Evolutionary conservation across 2,888 invertebrate species (phyloP), one percentile per base, ranked within the genome.

Genomic region (Phasia obesa): DNA sequence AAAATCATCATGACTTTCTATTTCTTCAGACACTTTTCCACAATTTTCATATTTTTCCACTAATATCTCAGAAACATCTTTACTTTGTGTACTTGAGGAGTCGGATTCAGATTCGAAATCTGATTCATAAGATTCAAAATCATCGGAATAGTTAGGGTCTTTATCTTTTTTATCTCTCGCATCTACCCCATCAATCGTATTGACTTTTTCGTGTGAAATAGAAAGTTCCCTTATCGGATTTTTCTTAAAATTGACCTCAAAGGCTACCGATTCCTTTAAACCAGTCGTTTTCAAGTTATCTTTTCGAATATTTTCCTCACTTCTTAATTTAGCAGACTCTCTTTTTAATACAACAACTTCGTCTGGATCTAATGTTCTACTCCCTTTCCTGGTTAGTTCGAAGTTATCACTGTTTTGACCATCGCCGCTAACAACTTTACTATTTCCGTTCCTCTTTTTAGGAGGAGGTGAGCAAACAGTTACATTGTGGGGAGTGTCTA

Each of bases 81-180:
- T 59, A 59, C 65, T 74, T 55, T 69, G 35, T 6, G 23, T 11
- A 79, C 23, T 85, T n/a, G 69, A 15, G 1, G 80, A n/a, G 25
- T 57, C 60, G 11, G 79, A 86, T 27, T 87, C 89, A 0, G 89
- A 87, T 79, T 93, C 93, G 85, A 93, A 93, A 88, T 93, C 93
- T 1, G 93, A 93, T 87, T 93, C 93, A 86, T 93, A 93, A 0
- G 93, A 93, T 81, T 93, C 93, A 86, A 93, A 93, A 87, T 93
- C 93, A 86, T 93, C 93, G 55, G 93, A 93, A 85, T 93, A 93
- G 19, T 91, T 88, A 0, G 85, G 44, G 23, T 88, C 76, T 11
- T 85, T 73, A 19, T 64, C 23, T 4, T 42, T 57, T 42, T 13
- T 23, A 6, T 60, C 19, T 23, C 4, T n/a, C 2, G 15, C 31